Base-by-base conservation (phyloP, 2,888 invertebrate genomes). In the Melieria picta region DNA sequence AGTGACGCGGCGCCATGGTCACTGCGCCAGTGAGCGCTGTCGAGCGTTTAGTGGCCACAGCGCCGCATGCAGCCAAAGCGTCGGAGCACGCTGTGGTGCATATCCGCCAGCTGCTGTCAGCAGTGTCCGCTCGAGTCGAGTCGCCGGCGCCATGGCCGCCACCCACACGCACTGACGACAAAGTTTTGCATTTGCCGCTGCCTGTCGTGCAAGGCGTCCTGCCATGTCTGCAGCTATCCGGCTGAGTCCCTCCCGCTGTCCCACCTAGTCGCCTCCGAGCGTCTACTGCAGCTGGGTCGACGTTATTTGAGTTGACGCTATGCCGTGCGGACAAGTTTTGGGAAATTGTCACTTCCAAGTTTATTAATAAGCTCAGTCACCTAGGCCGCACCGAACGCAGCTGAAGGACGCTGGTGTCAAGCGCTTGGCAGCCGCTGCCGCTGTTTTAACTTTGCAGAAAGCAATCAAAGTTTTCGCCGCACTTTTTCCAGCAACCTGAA, bases 281-380 rank as follows among this genome's bases (percentile, higher is more conserved):
- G 52, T 52, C 13, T 52, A 9, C 13, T 52, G 11, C 13, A 10
- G 52, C 52, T 13, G 10, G 10, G 52, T 16, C 10, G 52, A 52
- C n/a, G 11, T 52, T 52, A 52, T 30, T 47, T 64, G 10, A 11
- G 30, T 43, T 47, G 11, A 5, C 13, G 48, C 42, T 65, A 61
- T 67, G 67, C 60, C 50, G 58, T 67, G 66, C 47, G 30, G 52
- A 30, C 55, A 68, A 68, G 68, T 69, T 69, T 62, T 69, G 16
- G 55, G 55, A 45, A 69, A 69, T 69, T 69, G 69, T 69, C 69
- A 69, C 69, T 69, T 69, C 56, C 62, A 69, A 69, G 63, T 69
- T 69, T 63, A 42, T 69, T 69, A 69, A 63, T 69, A 62, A 69
- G 69, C 69, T 69, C 30, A 30, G 30, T 30, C 30, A 30, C 30